Conservation (phyloP, 2,113 vertebrate species). For the Cichladusa arquata region DNA sequence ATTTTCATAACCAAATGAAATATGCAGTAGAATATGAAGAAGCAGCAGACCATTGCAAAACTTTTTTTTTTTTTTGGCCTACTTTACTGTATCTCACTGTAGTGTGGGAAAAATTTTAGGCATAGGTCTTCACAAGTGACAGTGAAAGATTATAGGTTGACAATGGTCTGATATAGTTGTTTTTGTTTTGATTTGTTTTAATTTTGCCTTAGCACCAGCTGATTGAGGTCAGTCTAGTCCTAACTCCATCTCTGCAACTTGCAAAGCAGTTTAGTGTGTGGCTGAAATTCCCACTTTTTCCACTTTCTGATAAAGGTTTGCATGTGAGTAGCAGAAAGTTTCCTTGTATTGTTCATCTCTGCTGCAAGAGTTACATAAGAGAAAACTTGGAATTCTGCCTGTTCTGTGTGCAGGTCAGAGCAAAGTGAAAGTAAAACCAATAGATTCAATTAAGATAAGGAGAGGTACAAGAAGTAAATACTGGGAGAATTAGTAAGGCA, state of each 20-base stretch:
- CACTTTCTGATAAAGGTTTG: not conserved
- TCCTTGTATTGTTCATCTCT: not conserved
- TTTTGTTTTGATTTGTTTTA: not conserved
- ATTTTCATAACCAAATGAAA: not conserved
- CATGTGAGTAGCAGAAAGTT: not conserved
- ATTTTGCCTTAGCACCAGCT: not conserved
- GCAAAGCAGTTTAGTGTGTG: not conserved
- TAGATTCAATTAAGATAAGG: not conserved
- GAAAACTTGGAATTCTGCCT: not conserved
- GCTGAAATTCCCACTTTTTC: not conserved
- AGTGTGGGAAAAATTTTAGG: not conserved
- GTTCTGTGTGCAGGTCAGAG: not conserved
- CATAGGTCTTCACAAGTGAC: not conserved
- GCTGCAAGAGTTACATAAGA: not conserved
- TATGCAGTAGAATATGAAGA: not conserved
- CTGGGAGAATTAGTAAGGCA: not conserved
- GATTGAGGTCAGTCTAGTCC: not conserved
- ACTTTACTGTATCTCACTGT: not conserved
- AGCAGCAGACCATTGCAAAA: not conserved
- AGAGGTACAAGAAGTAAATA: not conserved
- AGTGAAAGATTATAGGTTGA: not conserved
- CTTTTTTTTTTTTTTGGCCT: not conserved
- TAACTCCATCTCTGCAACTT: not conserved
- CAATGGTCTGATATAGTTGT: not conserved
- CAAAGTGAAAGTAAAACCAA: not conserved